Conservation (phyloP, 2,797 vertebrate species). For the Ibycter americanus region DNA sequence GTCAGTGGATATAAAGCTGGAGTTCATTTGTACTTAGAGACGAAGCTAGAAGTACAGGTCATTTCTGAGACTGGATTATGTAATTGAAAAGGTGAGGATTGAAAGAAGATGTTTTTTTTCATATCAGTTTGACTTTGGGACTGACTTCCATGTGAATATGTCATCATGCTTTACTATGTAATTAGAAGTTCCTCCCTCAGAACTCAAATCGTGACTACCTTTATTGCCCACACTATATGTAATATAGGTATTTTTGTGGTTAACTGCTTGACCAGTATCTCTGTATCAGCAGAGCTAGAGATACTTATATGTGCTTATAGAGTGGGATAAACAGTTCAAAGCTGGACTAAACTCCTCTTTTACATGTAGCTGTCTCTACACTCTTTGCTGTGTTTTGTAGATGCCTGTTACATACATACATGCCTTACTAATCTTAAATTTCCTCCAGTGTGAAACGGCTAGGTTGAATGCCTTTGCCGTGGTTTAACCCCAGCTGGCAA, state of each 20-base stretch:
- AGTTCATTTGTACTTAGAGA: not conserved
- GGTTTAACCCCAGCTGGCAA: too few relatives aligned
- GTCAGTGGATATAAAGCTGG: not conserved
- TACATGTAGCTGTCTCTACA: not conserved
- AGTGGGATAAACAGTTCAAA: not conserved
- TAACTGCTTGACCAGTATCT: not conserved
- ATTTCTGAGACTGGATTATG: not conserved
- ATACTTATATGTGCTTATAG: not conserved
- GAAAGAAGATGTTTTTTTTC: not conserved
- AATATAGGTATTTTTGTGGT: not conserved
- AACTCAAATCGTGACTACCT: not conserved
- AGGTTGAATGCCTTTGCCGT: not conserved
- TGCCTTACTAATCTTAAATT: not conserved
- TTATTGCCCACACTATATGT: not conserved
- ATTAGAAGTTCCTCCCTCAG: not conserved
- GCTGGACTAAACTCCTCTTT: not conserved
- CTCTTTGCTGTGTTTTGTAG: not conserved
- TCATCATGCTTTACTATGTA: not conserved
- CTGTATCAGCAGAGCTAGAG: not conserved
- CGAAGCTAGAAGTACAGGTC: not conserved
- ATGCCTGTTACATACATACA: not conserved
- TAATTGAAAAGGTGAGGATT: not conserved
- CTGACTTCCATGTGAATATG: not conserved
- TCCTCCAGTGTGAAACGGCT: not conserved
- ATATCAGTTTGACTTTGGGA: not conserved